Evolutionary conservation across 2,113 vertebrate genomes (phyloP).

Genomic region (Rhipidura dahli): DNA sequence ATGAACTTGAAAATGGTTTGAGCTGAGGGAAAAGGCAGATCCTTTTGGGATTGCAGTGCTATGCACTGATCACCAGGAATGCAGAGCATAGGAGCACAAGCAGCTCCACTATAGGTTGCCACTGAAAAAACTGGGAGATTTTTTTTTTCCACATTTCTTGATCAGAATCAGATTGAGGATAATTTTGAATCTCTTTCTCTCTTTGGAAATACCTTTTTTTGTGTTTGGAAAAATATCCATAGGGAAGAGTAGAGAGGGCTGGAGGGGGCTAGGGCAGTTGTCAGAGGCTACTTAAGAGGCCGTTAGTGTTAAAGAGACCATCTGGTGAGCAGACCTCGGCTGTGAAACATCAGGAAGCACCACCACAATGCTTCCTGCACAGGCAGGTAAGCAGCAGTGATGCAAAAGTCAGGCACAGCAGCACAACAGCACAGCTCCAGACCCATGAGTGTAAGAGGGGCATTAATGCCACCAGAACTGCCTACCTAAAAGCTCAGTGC

Average conservation of each 20-base stretch:
- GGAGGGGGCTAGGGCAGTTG: fast-evolving
- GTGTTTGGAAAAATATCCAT: neutral
- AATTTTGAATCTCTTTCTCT: neutral
- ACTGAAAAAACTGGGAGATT: neutral
- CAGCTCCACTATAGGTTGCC: neutral
- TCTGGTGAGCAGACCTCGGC: neutral
- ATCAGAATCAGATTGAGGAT: neutral
- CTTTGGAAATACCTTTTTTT: neutral
- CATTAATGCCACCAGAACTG: neutral
- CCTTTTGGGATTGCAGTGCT: neutral
- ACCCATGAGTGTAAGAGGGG: fast-evolving
- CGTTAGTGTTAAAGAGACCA: neutral
- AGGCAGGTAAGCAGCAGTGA: neutral
- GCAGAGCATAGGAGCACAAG: neutral
- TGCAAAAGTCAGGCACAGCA: neutral
- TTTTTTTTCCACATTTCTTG: neutral
- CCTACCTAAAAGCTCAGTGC: neutral
- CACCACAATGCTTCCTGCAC: neutral
- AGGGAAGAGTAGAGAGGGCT: neutral
- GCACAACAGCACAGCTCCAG: neutral
- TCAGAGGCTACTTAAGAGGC: neutral
- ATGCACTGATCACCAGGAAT: neutral
- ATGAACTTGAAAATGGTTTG: neutral
- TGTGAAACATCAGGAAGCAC: neutral
- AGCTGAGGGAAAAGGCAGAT: neutral